Evolutionary conservation across 2,113 vertebrate genomes (phyloP).

Genomic region (Seriola quinqueradiata): DNA sequence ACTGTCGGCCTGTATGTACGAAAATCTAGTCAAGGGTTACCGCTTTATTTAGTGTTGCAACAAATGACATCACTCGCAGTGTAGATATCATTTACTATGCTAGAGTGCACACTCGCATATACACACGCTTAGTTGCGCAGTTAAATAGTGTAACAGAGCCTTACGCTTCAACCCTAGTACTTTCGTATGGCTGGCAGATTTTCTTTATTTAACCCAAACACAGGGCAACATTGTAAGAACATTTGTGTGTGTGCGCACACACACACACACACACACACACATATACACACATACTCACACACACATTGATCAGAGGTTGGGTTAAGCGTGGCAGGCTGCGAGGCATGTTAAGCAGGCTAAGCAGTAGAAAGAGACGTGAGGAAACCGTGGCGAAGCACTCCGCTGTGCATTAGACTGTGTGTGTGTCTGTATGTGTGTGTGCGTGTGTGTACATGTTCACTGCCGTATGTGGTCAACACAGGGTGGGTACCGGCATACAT

Average conservation of each 20-base stretch:
- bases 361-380: constrained; percentile 67
- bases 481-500: constrained; percentile 23
- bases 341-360: constrained; percentile 77
- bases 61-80: constrained; percentile 65
- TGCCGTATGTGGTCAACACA: constrained; percentile 29
- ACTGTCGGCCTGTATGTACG: constrained; percentile 4
- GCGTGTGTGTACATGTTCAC: constrained; percentile 22
- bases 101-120: constrained; percentile 60
- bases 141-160: constrained; percentile 76
- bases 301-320: constrained; percentile 82
- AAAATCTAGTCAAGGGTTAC: constrained; percentile 45
- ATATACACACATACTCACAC: constrained; percentile 24
- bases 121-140: constrained; percentile 75
- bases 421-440: constrained; percentile 8
- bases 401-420: constrained; percentile 32
- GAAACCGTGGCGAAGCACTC: constrained; percentile 51
- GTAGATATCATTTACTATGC: constrained; percentile 69
- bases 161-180: constrained; percentile 62
- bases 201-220: constrained; percentile 85
- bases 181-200: constrained; percentile 82
- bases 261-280: constrained; percentile 50
- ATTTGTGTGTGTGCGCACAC: constrained; percentile 40
- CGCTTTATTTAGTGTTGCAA: constrained; percentile 61
- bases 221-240: constrained; percentile 75
- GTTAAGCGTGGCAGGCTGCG: constrained; percentile 74